Base-by-base conservation (phyloP, 64 coral and sea anemone species). In the Orbicella faveolata region DNA sequence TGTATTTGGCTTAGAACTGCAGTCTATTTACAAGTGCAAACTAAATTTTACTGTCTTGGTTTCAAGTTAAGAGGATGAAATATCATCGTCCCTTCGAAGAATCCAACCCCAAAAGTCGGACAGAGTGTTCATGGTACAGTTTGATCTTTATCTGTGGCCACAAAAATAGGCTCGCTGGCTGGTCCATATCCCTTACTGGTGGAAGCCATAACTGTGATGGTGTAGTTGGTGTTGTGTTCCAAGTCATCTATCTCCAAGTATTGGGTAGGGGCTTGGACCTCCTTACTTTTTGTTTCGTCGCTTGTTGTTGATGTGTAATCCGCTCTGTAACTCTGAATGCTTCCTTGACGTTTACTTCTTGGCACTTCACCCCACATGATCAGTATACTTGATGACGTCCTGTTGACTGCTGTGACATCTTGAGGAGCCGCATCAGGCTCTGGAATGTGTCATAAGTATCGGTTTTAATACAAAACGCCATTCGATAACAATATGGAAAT, bases 311-410 rank as follows among this genome's bases (percentile, higher is more conserved):
- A 18, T 61, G 55, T 34, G 25, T 83, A 83, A 61, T 34, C 11
- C 13, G 63, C 80, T 20, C 20, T 6, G 63, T 83, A 83, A 19
- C 23, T 67, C n/a, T 35, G 16, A 34, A 83, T 61, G 11, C 7
- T 1, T 2, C 80, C 80, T 7, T 67, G 8, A 2, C 30, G 55
- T 34, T 83, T 39, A 63, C n/a, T 52, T 30, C 30, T 37, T 34
- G 80, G 80, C 11, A 83, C 55, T 11, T 34, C 15, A 39, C 23
- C 48, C 80, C 80, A 83, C 25, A 9, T 83, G 80, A 83, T 19
- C 80, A 64, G 25, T 34, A 83, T 63, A 55, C 80, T 83, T 5
- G 6, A 35, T 67, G 80, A 61, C 4, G 11, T 61, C 21, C 30
- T 30, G 21, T 63, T 83, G 26, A n/a, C 80, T 16, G 57, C 80